Percentiles rank a stretch among this genome's conserved stretches.
Conservation (phyloP, 2,797 vertebrate genomes). For the Argyrosomus regius region DNA sequence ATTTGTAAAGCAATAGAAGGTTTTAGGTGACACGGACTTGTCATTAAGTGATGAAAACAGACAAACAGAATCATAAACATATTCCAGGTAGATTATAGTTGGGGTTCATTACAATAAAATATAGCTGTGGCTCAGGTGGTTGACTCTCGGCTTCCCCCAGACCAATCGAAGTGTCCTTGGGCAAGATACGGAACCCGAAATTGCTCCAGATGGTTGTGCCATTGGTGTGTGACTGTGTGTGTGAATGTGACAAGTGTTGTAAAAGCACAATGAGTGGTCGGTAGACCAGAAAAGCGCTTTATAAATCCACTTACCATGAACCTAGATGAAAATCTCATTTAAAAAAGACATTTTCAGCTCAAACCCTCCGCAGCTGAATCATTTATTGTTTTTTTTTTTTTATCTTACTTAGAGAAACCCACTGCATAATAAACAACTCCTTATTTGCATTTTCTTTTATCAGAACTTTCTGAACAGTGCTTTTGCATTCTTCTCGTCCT, state of each 20-base stretch:
- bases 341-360: not conserved
- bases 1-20: not conserved
- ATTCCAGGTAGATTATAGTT: not conserved
- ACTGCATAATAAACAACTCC: conserved; percentile 20
- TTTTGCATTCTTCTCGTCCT: not conserved
- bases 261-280: too few species aligned
- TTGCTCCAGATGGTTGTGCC: too few species aligned
- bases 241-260: too few species aligned
- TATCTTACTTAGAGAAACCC: not conserved
- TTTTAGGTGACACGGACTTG: not conserved
- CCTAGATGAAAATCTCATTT: not conserved
- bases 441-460: conserved; percentile 3
- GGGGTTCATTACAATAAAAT: not conserved
- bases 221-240: too few species aligned
- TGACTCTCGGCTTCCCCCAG: too few species aligned
- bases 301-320: too few species aligned
- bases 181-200: too few species aligned
- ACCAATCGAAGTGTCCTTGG: too few species aligned
- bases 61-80: not conserved
- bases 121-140: too few species aligned
- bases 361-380: conserved; percentile 10
- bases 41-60: not conserved
- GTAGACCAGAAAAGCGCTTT: too few species aligned
- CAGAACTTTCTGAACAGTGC: not conserved
- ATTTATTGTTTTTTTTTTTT: conserved; percentile 4